Base-by-base conservation (phyloP, 2,797 vertebrate genomes). In the Trachops cirrhosus region DNA sequence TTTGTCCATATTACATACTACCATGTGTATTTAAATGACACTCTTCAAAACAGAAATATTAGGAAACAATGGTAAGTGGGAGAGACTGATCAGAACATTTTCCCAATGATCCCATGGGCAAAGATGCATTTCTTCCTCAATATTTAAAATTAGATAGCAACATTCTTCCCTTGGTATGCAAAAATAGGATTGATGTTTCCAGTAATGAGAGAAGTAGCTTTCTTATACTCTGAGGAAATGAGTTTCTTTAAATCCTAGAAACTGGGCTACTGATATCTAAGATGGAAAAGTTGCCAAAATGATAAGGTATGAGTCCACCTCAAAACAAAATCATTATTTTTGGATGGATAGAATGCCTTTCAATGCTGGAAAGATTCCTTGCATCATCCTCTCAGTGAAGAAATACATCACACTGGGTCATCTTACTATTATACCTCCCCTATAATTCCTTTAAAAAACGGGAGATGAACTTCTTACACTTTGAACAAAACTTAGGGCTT, bases 141-240 rank as follows among this genome's bases (percentile, higher is more conserved):
- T 85, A 79, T 64, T 62, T 96, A 70, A 96, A 92, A 50, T 54
- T 79, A 87, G 57, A 85, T 50, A 50, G 48, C 48, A 85, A 83
- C 44, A 48, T 67, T 82, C 32, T 70, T 48, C 39, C 26, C 29
- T 73, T 7, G 18, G 15, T n/a, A 46, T 52, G 19, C 67, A 86
- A 94, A 94, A 90, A 73, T 54, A 85, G 52, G 41, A 84, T 9
- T 64, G 16, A 41, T 37, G 18, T 95, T 89, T 89, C 22, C 64
- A 86, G 32, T 67, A 37, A 29, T 4, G n/a, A 73, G 29, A 77
- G n/a, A 48, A 0, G 29, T 11, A 32, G n/a, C 7, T 89, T 94
- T 57, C 52, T 96, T 79, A 87, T 37, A 57, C n/a, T 48, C 44
- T 84, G 80, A 94, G 39, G 71, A 93, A 93, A 91, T 37, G 32